Conservation (phyloP, 2,113 vertebrate species). For the Indicator maculatus region DNA sequence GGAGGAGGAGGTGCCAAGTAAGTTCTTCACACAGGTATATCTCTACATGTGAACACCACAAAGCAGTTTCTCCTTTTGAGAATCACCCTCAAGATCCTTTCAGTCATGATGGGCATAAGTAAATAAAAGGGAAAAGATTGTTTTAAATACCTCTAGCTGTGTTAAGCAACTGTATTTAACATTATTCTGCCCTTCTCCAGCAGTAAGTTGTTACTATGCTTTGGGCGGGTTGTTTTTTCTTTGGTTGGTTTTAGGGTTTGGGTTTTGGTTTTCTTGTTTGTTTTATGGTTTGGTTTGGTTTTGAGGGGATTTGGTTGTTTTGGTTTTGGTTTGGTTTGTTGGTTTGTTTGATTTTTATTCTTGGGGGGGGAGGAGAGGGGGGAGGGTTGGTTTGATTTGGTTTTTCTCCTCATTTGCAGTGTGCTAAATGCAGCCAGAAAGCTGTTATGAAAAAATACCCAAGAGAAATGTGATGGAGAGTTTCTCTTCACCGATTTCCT, state of each 20-base stretch:
- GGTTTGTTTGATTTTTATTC: too few relatives aligned
- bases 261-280: too few relatives aligned
- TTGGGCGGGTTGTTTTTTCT: too few relatives aligned
- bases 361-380: too few relatives aligned
- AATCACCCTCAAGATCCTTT: neutral
- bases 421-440: conserved; percentile 53
- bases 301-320: too few relatives aligned
- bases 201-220: neutral
- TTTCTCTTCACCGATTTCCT: conserved; percentile 56
- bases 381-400: neutral
- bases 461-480: conserved; percentile 45
- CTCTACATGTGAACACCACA: neutral
- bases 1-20: neutral
- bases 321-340: too few relatives aligned
- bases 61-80: neutral
- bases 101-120: neutral
- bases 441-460: conserved; percentile 45
- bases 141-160: neutral
- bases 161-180: neutral
- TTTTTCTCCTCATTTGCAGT: neutral
- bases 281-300: too few relatives aligned
- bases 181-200: neutral
- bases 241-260: too few relatives aligned
- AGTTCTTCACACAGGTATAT: neutral
- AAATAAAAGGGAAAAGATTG: neutral